Conservation (phyloP, 2,888 invertebrate genomes). For the Idaea biselata region DNA sequence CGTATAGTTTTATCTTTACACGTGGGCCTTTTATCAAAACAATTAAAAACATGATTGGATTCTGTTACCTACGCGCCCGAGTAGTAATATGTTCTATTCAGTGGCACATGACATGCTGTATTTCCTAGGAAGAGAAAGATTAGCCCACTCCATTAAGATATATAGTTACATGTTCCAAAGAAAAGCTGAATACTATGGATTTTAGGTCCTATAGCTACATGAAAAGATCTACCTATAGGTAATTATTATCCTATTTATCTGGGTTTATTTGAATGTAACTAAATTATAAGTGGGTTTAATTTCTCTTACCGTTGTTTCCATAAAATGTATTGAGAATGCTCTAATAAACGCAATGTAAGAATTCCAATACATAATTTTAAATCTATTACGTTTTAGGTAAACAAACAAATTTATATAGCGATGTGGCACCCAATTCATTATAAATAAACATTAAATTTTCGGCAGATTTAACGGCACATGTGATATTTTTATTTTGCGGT, state of each 20-base stretch:
- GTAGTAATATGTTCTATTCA: neutral
- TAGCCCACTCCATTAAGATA: too few relatives aligned
- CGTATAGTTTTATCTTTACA: neutral
- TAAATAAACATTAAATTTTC: constrained; percentile 23
- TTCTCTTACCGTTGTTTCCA: constrained; percentile 43
- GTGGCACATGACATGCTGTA: too few relatives aligned
- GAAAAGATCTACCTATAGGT: neutral
- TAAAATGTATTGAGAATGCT: constrained; percentile 38
- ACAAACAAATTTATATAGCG: constrained; percentile 48
- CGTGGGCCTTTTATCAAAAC: neutral
- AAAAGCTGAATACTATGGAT: neutral
- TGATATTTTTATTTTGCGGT: neutral
- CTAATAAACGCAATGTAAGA: constrained; percentile 42
- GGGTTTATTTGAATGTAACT: constrained; percentile 6
- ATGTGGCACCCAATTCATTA: constrained; percentile 39
- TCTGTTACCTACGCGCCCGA: neutral
- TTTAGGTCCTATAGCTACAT: neutral
- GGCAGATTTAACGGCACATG: neutral
- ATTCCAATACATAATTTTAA: constrained; percentile 50
- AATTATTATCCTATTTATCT: constrained; percentile 8
- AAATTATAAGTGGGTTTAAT: constrained; percentile 6
- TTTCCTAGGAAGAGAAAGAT: too few relatives aligned
- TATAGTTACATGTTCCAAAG: too few relatives aligned
- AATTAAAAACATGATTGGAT: neutral
- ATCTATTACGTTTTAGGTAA: constrained; percentile 31